Conservation (phyloP, 2,113 vertebrate genomes). For the Leptocoma aspasia region DNA sequence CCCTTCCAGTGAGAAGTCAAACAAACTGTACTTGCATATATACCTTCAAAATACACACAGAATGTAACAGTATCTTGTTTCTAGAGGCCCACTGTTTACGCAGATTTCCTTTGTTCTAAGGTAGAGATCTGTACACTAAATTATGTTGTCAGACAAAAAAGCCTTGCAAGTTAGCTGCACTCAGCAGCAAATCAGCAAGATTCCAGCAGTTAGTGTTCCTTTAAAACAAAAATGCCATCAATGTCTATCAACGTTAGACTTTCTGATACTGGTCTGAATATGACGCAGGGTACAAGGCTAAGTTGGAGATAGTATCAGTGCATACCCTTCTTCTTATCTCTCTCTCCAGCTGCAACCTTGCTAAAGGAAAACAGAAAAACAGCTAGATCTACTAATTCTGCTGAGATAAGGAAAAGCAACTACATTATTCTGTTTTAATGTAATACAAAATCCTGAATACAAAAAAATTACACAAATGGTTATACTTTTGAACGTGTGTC, state of each 20-base stretch:
- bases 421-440: not conserved
- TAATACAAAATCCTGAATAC: not conserved
- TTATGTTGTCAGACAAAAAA: not conserved
- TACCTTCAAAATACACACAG: not conserved
- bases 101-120: not conserved
- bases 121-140: not conserved
- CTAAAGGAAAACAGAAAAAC: not conserved
- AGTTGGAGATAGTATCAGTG: not conserved
- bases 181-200: too few species aligned
- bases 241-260: not conserved
- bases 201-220: not conserved
- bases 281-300: not conserved
- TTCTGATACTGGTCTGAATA: not conserved
- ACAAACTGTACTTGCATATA: not conserved
- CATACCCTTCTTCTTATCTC: not conserved
- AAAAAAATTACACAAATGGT: not conserved
- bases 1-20: not conserved
- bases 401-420: not conserved
- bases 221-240: not conserved
- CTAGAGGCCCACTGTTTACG: not conserved
- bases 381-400: not conserved
- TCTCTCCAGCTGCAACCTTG: not conserved
- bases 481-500: not conserved
- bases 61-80: not conserved
- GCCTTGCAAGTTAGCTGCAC: not conserved